These are phyloP conservation scores for Adelognathus sp. DNA, from an alignment of 2,888 invertebrate genomes.

Conservation along the genomic window DNA sequence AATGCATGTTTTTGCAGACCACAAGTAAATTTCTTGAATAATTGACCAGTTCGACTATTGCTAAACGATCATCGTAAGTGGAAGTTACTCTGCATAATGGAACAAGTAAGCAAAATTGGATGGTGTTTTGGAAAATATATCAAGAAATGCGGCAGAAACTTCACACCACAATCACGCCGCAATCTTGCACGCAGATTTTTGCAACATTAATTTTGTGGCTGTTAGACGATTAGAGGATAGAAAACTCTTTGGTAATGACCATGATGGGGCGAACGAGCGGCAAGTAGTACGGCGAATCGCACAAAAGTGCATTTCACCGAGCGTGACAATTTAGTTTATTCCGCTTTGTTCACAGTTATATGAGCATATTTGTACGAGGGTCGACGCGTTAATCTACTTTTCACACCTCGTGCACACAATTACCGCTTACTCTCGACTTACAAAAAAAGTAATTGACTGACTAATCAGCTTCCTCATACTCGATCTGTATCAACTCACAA, in stretches of 20 bases:
- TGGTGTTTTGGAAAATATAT: too few relatives aligned
- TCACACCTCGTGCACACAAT: constrained; percentile 44
- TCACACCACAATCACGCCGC: neutral
- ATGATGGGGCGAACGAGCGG: neutral
- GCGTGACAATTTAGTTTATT: neutral
- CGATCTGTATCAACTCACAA: too few relatives aligned
- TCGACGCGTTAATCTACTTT: constrained; percentile 56
- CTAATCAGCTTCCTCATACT: constrained; percentile 1
- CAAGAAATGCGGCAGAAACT: too few relatives aligned
- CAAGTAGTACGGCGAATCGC: neutral
- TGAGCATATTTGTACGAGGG: neutral
- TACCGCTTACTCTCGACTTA: constrained; percentile 51
- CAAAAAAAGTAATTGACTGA: neutral
- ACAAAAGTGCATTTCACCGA: neutral
- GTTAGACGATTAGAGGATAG: constrained; percentile 6
- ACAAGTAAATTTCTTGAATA: too few relatives aligned
- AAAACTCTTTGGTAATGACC: constrained; percentile 18
- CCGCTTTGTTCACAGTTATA: too few relatives aligned
- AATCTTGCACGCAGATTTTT: neutral
- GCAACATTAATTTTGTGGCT: neutral
- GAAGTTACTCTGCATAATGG: too few relatives aligned
- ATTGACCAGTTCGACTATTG: too few relatives aligned
- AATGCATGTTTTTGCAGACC: too few relatives aligned
- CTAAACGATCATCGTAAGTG: too few relatives aligned
- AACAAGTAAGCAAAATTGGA: too few relatives aligned